Percentiles rank a stretch among this genome's conserved stretches.
Evolutionary conservation across 2,888 invertebrate species (phyloP).

Genomic region (Octodonta nipae): DNA sequence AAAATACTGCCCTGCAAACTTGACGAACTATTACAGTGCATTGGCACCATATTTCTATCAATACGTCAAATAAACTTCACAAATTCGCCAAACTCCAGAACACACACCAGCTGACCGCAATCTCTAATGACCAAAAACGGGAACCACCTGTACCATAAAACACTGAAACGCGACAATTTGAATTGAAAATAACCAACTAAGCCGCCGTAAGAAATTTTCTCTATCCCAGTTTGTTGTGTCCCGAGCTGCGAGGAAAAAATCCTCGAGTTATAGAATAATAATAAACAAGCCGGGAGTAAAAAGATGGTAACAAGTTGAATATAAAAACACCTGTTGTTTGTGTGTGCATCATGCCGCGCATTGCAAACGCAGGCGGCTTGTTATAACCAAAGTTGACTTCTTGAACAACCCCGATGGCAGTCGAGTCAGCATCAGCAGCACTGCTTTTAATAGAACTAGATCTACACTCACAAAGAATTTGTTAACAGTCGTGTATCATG

Average conservation of each 20-base stretch:
- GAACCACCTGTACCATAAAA: no score
- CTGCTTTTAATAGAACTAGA: conserved; percentile 25
- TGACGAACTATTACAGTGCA: no score
- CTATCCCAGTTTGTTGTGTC: no score
- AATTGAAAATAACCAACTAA: no score
- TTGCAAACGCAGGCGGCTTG: conserved; percentile 25
- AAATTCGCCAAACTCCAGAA: no score
- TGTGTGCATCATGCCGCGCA: conserved; percentile 23
- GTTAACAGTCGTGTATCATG: conserved; percentile 27
- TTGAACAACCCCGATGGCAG: conserved; percentile 16
- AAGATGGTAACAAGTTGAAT: conserved; percentile 24
- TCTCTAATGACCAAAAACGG: no score
- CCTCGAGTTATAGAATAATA: conserved; percentile 25
- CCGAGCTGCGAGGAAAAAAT: conserved; percentile 22
- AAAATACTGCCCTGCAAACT: no score
- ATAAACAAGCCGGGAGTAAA: conserved; percentile 23
- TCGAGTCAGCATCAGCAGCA: conserved; percentile 5
- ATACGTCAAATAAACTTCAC: no score
- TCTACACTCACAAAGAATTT: conserved; percentile 26
- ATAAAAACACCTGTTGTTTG: conserved; percentile 28
- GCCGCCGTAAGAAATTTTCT: no score
- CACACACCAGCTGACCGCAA: no score
- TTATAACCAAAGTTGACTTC: conserved; percentile 24
- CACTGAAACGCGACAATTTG: no score
- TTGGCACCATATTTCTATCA: no score